Evolutionary conservation across 2,113 vertebrate genomes (phyloP).

Genomic region (Ibidorhyncha struthersii): DNA sequence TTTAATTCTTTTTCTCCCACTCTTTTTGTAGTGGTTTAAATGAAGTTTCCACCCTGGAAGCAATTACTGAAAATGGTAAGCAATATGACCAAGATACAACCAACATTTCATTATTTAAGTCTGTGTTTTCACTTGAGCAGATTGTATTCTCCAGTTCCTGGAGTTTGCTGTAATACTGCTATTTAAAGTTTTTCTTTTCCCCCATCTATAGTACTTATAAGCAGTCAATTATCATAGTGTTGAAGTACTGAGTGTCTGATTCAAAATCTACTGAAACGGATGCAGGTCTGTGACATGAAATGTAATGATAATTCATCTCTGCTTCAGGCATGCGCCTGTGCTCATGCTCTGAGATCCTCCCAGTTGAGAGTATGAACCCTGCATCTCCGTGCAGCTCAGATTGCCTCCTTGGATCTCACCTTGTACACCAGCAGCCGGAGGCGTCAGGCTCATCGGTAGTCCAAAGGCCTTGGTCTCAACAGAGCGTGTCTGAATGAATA

Average conservation of each 20-base stretch:
- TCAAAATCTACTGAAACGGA: not conserved
- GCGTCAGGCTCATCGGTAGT: not conserved
- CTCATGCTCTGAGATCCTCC: not conserved
- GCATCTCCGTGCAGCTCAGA: rapidly evolving
- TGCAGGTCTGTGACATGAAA: not conserved
- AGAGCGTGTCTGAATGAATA: not conserved
- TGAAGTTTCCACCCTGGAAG: constrained; percentile 8
- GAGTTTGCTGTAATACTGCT: not conserved
- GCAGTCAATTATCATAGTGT: not conserved
- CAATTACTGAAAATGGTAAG: constrained; percentile 68
- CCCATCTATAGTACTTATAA: not conserved
- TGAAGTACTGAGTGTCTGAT: not conserved
- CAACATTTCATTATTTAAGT: not conserved
- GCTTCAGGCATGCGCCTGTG: not conserved
- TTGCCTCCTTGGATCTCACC: not conserved
- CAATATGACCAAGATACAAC: not conserved
- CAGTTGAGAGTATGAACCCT: not conserved
- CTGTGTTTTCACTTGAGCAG: not conserved
- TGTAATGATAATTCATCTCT: not conserved
- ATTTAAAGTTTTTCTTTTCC: not conserved
- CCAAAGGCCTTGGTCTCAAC: not conserved
- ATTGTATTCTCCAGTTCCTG: not conserved
- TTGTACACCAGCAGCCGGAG: not conserved
- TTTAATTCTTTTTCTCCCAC: not conserved
- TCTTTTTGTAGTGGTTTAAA: not conserved